Conservation (phyloP, 64 coral and sea anemone genomes). For the Pocillopora verrucosa region DNA sequence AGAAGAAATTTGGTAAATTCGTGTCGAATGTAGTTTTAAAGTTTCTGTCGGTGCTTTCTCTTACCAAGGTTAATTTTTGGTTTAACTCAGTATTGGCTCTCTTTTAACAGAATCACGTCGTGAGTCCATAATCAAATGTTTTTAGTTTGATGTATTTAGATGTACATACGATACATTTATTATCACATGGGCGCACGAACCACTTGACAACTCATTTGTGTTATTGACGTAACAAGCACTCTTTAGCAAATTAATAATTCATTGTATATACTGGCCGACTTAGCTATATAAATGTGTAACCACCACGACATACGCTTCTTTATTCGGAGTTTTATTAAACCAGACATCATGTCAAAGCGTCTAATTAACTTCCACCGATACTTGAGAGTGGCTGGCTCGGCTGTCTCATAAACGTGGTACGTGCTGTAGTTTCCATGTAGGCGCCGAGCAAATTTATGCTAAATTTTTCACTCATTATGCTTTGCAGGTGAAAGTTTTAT, state of each 20-base stretch:
- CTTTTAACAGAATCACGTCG: background rate
- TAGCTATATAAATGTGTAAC: slow-evolving; percentile 8
- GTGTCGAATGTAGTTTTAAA: background rate
- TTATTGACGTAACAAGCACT: slow-evolving; percentile 12
- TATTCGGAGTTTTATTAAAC: background rate
- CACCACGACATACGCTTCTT: background rate
- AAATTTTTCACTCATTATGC: slow-evolving; percentile 24
- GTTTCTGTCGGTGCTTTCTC: background rate
- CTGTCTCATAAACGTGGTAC: background rate
- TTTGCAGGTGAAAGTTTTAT: background rate
- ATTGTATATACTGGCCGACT: slow-evolving; percentile 19
- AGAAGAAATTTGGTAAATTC: background rate
- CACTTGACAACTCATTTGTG: background rate
- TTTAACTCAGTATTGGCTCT: background rate
- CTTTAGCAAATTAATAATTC: slow-evolving; percentile 13
- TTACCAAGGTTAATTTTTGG: background rate
- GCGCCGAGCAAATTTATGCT: background rate
- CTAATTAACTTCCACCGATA: background rate
- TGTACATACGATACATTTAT: too few relatives aligned
- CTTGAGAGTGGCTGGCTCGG: background rate
- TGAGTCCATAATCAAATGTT: background rate
- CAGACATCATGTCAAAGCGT: background rate
- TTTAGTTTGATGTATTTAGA: background rate
- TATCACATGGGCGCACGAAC: too few relatives aligned
- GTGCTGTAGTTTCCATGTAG: background rate